Conservation (phyloP, 35 echinoderm and acorn worm genomes). For the Holothuria glaberrima region DNA sequence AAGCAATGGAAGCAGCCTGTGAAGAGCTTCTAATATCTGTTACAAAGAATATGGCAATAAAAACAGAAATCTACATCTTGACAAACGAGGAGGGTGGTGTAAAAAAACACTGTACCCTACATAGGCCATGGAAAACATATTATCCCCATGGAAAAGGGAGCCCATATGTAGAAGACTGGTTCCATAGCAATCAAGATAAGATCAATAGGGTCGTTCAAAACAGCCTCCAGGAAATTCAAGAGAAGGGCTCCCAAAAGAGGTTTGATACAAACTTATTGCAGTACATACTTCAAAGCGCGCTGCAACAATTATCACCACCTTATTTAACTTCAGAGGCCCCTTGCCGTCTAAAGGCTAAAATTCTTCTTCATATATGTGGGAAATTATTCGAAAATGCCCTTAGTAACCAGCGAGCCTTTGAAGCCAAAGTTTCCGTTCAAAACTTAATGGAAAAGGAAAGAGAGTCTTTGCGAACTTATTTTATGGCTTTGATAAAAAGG, state of each 20-base stretch:
- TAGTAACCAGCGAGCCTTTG: neutral
- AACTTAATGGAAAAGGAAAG: conserved; percentile 12
- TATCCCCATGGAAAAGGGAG: neutral
- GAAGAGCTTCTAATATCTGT: neutral
- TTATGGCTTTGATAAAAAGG: conserved; percentile 4
- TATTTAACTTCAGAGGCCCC: neutral
- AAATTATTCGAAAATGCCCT: conserved; percentile 5
- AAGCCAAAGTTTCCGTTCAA: neutral
- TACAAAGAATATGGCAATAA: conserved; percentile 30
- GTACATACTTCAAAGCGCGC: neutral
- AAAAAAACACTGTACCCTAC: neutral
- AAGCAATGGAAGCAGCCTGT: neutral
- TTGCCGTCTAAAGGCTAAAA: neutral
- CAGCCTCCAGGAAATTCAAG: neutral
- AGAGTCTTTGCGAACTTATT: conserved; percentile 5
- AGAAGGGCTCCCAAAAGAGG: neutral
- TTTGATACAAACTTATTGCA: conserved; percentile 28
- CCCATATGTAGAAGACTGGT: neutral
- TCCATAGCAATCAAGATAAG: neutral
- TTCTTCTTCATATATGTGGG: conserved; percentile 19
- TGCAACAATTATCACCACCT: neutral
- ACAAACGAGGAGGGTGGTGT: neutral
- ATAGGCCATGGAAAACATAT: neutral
- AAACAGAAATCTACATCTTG: neutral
- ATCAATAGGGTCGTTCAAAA: neutral